A percentile compares a stretch with the other conserved stretches of the same genome.
Conservation (phyloP, 2,113 vertebrate genomes). For the Phylloscopus trochiloides region DNA sequence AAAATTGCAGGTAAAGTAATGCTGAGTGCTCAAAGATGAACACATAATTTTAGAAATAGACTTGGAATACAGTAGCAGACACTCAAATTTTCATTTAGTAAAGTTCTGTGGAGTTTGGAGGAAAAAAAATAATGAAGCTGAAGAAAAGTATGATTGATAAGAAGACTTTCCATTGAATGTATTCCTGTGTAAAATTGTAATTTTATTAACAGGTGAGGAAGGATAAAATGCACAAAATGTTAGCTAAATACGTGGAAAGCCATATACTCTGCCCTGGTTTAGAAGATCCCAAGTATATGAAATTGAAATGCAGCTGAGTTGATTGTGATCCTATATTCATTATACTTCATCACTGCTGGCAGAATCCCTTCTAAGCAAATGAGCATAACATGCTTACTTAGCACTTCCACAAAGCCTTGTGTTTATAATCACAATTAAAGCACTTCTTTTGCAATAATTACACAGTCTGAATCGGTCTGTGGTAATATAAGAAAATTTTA, state of each 20-base stretch:
- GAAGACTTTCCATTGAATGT: constrained; percentile 28
- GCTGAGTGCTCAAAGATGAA: neutral
- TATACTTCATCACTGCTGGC: constrained; percentile 40
- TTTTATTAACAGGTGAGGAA: constrained; percentile 66
- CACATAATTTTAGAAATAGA: neutral
- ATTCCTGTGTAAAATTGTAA: constrained; percentile 30
- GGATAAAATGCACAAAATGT: constrained; percentile 39
- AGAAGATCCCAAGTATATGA: constrained; percentile 27
- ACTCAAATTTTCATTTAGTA: neutral
- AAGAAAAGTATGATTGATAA: constrained; percentile 7
- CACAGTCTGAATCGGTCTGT: constrained; percentile 34
- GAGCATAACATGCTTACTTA: constrained; percentile 13
- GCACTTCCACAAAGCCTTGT: constrained; percentile 38
- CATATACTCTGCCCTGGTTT: constrained; percentile 26
- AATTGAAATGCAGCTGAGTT: constrained; percentile 49
- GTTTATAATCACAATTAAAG: constrained; percentile 36
- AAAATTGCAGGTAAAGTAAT: neutral
- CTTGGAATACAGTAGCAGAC: neutral
- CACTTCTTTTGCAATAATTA: constrained; percentile 48
- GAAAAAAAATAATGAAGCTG: constrained; percentile 18
- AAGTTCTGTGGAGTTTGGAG: neutral
- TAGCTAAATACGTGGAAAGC: constrained; percentile 18
- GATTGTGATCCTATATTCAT: constrained; percentile 46
- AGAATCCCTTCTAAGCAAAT: constrained; percentile 12
- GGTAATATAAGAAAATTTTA: constrained; percentile 70